A percentile compares a stretch with the other conserved stretches of the same genome.
These are phyloP conservation scores for Carassius gibelio DNA, from an alignment of 2,113 vertebrate species.

Conservation along the genomic window DNA sequence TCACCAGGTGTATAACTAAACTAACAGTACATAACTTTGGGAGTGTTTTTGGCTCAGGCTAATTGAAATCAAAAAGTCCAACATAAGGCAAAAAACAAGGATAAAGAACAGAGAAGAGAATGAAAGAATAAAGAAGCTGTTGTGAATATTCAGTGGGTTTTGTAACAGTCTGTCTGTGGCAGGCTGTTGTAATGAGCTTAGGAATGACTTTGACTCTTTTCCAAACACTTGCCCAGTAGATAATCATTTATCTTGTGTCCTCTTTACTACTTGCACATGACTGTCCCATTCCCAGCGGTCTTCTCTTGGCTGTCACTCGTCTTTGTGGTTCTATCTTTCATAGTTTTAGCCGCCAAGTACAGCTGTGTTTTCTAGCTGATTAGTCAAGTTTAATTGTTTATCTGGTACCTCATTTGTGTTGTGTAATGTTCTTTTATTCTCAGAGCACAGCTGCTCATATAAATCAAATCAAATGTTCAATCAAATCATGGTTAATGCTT, in stretches of 20 bases:
- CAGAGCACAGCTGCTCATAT: constrained; percentile 6
- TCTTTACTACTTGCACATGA: neutral
- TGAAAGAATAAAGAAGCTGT: neutral
- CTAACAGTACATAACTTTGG: too few species aligned
- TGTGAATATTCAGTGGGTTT: neutral
- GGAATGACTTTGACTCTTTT: neutral
- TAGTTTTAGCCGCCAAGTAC: neutral
- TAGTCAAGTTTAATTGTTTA: constrained; percentile 19
- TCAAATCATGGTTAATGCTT: neutral
- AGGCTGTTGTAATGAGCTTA: constrained; percentile 21
- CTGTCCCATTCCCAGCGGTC: constrained; percentile 5
- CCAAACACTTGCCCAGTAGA: constrained; percentile 6
- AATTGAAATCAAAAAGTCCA: neutral
- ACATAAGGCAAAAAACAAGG: neutral
- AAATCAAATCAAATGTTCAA: constrained; percentile 9
- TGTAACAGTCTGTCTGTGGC: neutral
- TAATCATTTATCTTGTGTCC: constrained; percentile 21
- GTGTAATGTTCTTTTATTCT: neutral
- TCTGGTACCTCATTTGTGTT: constrained; percentile 7
- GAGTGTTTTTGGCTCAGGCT: neutral
- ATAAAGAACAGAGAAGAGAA: neutral
- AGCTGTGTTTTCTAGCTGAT: constrained; percentile 6
- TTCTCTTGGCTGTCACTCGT: neutral
- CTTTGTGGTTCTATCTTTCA: neutral
- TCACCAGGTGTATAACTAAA: too few species aligned